phyloP scores from a whole-genome alignment of 2,797 vertebrate species.

The Otolemur crassicaudatus region DNA sequence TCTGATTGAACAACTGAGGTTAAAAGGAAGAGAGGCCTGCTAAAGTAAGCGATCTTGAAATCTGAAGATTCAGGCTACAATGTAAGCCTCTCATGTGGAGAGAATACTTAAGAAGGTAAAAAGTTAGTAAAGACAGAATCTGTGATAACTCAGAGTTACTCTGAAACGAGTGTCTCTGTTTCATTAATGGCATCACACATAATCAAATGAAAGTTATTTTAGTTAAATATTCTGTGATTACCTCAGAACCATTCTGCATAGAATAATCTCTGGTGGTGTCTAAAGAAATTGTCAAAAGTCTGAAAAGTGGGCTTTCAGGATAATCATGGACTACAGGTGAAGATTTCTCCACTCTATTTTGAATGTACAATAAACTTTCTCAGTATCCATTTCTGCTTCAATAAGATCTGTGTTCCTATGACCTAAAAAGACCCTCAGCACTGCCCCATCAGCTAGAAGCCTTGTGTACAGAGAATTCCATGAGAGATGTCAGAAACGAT shows the following conservation, averaged over 20 bases:
- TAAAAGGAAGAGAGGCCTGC: not conserved
- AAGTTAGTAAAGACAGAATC: not conserved
- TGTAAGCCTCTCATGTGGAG: not conserved
- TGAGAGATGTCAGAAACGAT: not conserved
- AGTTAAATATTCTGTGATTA: not conserved
- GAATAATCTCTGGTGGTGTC: not conserved
- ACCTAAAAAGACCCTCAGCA: not conserved
- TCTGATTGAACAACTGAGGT: not conserved
- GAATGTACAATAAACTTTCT: not conserved
- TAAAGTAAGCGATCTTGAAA: slow-evolving; percentile 14
- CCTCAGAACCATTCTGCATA: not conserved
- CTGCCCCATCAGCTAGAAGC: not conserved
- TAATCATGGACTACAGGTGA: not conserved
- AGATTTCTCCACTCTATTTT: not conserved
- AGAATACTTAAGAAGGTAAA: not conserved
- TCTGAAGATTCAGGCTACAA: not conserved
- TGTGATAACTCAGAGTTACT: not conserved
- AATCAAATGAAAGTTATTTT: not conserved
- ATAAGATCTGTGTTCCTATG: not conserved
- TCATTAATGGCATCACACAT: not conserved
- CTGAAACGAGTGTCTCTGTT: not conserved
- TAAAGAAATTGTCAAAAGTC: not conserved
- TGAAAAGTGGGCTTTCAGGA: not conserved
- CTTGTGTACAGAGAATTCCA: not conserved
- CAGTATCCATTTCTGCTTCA: not conserved